These are phyloP conservation scores for Anser brachyrhynchus DNA, from an alignment of 2,113 vertebrate genomes.

Conservation along the genomic window DNA sequence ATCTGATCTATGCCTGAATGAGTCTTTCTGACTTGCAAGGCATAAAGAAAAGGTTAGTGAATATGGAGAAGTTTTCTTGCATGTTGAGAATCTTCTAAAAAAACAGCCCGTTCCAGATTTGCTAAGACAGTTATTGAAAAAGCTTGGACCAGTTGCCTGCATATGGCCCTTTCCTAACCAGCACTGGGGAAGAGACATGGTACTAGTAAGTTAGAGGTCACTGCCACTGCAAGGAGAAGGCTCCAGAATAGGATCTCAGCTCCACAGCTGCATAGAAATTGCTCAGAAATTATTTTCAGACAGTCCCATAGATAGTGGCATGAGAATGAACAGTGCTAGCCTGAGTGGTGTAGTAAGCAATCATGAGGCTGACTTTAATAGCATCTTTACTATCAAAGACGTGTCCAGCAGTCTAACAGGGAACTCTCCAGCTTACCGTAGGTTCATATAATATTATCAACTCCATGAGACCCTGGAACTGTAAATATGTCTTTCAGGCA, in stretches of 20 bases:
- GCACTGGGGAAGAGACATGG: background rate
- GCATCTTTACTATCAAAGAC: background rate
- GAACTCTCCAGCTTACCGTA: background rate
- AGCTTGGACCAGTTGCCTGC: background rate
- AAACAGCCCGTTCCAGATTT: background rate
- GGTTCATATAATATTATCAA: background rate
- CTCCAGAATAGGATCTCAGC: background rate
- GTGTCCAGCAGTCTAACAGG: background rate
- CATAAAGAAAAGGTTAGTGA: slow-evolving; percentile 35
- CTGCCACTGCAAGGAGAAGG: background rate
- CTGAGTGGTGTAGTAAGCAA: background rate
- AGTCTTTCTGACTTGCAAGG: slow-evolving; percentile 3
- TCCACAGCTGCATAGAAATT: background rate
- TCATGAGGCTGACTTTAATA: background rate
- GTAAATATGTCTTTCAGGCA: background rate
- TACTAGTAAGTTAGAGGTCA: background rate
- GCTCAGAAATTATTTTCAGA: slow-evolving; percentile 10
- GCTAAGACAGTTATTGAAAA: background rate
- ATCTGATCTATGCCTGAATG: slow-evolving; percentile 18
- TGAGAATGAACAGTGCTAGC: background rate
- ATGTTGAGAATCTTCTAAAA: background rate
- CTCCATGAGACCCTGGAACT: background rate
- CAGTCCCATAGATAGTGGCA: slow-evolving; percentile 1
- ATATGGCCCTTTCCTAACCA: background rate
- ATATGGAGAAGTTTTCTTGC: background rate